These are phyloP conservation scores for Natator depressus DNA, from an alignment of 2,113 vertebrate species.

Conservation along the genomic window DNA sequence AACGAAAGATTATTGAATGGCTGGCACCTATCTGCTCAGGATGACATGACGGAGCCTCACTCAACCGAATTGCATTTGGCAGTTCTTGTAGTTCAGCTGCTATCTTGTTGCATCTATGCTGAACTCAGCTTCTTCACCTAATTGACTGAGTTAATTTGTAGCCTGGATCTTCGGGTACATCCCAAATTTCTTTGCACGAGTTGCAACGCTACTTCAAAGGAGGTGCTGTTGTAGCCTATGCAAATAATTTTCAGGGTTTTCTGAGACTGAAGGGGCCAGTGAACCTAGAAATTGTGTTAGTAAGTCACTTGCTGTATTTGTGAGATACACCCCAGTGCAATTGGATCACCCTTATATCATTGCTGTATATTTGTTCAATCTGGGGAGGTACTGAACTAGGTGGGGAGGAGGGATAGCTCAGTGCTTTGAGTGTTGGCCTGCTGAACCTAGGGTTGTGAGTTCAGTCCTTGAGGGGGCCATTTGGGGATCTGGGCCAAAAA, in stretches of 20 bases:
- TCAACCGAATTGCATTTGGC: slow-evolving; percentile 40
- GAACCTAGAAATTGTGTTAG: slow-evolving; percentile 52
- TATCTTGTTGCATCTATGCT: slow-evolving; percentile 56
- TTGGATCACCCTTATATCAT: neutral
- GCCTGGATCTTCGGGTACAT: slow-evolving; percentile 58
- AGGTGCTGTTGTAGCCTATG: slow-evolving; percentile 54
- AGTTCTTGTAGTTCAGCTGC: slow-evolving; percentile 48
- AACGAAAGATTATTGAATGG: slow-evolving; percentile 59
- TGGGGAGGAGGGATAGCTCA: neutral
- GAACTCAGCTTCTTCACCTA: slow-evolving; percentile 57
- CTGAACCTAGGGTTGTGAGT: too few relatives aligned
- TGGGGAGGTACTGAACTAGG: neutral
- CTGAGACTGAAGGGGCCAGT: slow-evolving; percentile 42
- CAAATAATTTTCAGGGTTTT: slow-evolving; percentile 61
- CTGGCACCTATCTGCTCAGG: slow-evolving; percentile 26
- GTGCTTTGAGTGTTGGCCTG: too few relatives aligned
- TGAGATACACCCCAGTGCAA: neutral
- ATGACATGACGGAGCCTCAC: slow-evolving; percentile 18
- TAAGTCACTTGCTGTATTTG: slow-evolving; percentile 25
- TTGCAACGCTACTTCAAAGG: slow-evolving; percentile 74
- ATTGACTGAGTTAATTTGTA: slow-evolving; percentile 70
- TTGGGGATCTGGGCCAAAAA: too few relatives aligned
- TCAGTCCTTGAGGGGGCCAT: too few relatives aligned
- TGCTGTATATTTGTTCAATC: slow-evolving; percentile 27
- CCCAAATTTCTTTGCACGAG: slow-evolving; percentile 65